Conservation (phyloP, 2,113 vertebrate genomes). For the Hypocryptadius cinnamomeus region DNA sequence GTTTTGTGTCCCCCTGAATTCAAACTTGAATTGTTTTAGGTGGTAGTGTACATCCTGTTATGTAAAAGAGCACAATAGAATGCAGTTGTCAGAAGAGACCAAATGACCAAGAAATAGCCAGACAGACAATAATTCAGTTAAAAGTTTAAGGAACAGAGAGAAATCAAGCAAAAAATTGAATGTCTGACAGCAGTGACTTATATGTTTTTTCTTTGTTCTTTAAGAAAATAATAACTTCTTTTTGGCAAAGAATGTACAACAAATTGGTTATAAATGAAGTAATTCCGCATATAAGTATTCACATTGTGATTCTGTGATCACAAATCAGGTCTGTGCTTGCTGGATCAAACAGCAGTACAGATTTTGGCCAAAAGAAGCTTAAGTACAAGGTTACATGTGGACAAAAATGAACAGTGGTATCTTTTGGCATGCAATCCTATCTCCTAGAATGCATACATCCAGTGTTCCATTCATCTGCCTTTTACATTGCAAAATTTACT, state of each 20-base stretch:
- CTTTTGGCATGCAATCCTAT: not conserved
- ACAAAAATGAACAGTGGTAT: not conserved
- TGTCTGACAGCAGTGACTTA: not conserved
- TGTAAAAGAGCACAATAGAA: not conserved
- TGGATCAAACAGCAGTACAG: not conserved
- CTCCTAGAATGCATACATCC: not conserved
- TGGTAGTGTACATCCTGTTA: not conserved
- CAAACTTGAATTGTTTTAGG: not conserved
- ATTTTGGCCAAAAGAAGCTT: not conserved
- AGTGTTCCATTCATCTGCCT: not conserved
- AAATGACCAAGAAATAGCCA: not conserved
- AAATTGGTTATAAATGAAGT: not conserved
- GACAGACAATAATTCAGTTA: not conserved
- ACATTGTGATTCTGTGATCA: not conserved
- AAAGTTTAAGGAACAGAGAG: not conserved
- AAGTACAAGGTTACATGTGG: not conserved
- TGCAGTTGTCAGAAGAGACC: not conserved
- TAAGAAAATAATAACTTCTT: not conserved
- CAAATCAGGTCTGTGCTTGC: not conserved
- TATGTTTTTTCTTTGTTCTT: not conserved
- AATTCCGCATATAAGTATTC: not conserved
- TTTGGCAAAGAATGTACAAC: not conserved
- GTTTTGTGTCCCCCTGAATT: not conserved
- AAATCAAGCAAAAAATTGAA: not conserved
- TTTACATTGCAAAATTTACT: not conserved